Conservation (phyloP, 1,140 invertebrate species). For the Drosophila parabipectinata region DNA sequence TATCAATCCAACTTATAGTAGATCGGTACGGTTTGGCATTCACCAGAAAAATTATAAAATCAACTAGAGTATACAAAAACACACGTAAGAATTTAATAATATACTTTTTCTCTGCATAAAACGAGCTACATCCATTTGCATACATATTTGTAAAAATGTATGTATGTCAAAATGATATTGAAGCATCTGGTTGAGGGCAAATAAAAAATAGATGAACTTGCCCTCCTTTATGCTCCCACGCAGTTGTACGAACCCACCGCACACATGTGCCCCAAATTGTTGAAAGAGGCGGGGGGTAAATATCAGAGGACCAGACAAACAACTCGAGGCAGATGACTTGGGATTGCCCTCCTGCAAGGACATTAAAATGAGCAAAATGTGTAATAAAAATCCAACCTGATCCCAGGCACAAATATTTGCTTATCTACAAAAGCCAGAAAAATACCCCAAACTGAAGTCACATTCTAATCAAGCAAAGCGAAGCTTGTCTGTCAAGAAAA, state of each 20-base stretch:
- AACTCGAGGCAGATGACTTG: constrained; percentile 46
- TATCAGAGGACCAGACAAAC: constrained; percentile 36
- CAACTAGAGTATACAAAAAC: too few relatives aligned
- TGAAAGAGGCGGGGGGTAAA: neutral
- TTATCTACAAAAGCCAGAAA: constrained; percentile 38
- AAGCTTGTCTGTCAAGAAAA: neutral
- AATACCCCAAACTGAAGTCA: constrained; percentile 39
- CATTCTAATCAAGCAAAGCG: constrained; percentile 41
- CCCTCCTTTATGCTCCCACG: constrained; percentile 33
- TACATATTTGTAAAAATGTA: constrained; percentile 3
- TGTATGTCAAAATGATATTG: constrained; percentile 33
- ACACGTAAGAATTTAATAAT: too few relatives aligned
- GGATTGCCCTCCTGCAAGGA: constrained; percentile 6
- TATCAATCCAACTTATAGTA: too few relatives aligned
- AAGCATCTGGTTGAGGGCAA: constrained; percentile 56
- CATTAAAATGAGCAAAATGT: constrained; percentile 75
- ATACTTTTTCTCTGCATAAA: constrained; percentile 25
- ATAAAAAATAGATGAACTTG: constrained; percentile 74
- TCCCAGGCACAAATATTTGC: constrained; percentile 37
- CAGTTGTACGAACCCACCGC: neutral
- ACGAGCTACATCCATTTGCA: constrained; percentile 15
- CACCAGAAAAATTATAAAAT: too few relatives aligned
- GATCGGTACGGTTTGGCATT: too few relatives aligned
- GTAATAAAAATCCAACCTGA: constrained; percentile 63
- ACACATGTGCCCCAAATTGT: constrained; percentile 13